Conservation (phyloP, 2,797 vertebrate species). For the Periophthalmus magnuspinnatus region DNA sequence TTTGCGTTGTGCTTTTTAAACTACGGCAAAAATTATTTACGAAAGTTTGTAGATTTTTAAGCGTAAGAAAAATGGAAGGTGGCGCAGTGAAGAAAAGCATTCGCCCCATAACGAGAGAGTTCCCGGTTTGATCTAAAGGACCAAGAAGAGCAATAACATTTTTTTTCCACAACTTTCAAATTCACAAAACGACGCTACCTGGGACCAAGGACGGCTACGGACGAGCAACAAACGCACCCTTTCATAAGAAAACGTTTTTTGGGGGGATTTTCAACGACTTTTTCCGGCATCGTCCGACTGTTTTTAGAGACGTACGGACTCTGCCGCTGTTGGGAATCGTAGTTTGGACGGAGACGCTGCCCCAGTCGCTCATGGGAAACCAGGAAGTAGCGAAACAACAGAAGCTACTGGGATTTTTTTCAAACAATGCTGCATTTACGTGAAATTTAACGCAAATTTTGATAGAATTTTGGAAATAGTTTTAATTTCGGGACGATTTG, state of each 20-base stretch:
- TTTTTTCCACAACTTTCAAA: background rate
- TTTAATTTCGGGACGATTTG: background rate
- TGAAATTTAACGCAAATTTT: background rate
- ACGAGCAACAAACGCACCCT: background rate
- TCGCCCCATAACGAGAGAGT: background rate
- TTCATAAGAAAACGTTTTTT: background rate
- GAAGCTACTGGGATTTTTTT: conserved; percentile 64
- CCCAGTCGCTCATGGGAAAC: conserved; percentile 60
- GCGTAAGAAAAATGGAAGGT: background rate
- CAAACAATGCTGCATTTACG: background rate
- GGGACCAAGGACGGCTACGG: background rate
- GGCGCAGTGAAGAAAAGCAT: background rate
- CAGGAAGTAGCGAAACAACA: conserved; percentile 50
- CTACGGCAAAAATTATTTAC: no score
- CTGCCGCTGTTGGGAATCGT: background rate
- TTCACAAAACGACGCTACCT: background rate
- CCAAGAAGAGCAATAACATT: background rate
- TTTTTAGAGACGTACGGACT: conserved; percentile 25
- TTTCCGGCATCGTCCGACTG: conserved; percentile 68
- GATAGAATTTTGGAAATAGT: background rate
- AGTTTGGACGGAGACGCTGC: conserved; percentile 46
- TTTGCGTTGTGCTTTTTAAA: no score
- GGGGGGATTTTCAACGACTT: conserved; percentile 15
- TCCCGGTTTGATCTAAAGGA: background rate
- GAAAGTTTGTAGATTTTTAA: no score